phyloP scores from a whole-genome alignment of 1,140 invertebrate species.

The Drosophila kurseongensis region DNA sequence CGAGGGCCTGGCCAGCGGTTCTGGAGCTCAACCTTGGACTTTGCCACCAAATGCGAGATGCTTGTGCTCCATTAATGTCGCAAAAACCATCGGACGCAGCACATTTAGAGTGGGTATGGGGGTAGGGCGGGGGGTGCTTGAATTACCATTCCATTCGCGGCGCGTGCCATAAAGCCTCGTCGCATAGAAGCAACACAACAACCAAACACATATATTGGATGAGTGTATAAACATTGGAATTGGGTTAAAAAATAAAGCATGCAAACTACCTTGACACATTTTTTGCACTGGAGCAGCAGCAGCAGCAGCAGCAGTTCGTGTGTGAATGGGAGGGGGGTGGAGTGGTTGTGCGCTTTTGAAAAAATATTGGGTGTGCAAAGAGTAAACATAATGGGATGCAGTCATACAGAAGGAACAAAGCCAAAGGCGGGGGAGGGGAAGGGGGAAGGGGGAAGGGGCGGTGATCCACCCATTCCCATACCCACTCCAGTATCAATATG shows the following conservation, averaged over 20 bases:
- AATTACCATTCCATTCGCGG: slow-evolving; percentile 33
- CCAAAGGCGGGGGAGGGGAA: background rate
- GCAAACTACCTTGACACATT: slow-evolving; percentile 79
- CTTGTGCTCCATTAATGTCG: slow-evolving; percentile 54
- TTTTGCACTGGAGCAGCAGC: slow-evolving; percentile 2
- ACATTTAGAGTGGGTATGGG: background rate
- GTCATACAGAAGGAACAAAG: slow-evolving; percentile 1
- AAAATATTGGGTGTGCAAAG: slow-evolving; percentile 18
- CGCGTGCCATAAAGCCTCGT: slow-evolving; percentile 24
- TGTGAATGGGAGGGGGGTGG: background rate
- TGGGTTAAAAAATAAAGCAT: slow-evolving; percentile 79
- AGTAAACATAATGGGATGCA: slow-evolving; percentile 7
- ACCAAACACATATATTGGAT: slow-evolving; percentile 17
- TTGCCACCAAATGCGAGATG: slow-evolving; percentile 56
- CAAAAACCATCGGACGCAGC: slow-evolving; percentile 21
- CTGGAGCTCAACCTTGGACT: slow-evolving; percentile 68
- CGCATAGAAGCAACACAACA: slow-evolving; percentile 16
- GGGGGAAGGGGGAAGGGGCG: background rate
- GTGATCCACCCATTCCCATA: slow-evolving; percentile 1
- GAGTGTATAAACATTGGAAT: slow-evolving; percentile 49
- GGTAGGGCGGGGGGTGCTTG: background rate
- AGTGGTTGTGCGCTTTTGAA: slow-evolving; percentile 39
- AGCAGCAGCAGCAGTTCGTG: background rate
- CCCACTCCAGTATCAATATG: slow-evolving; percentile 32
- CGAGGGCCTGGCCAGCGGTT: background rate